Evolutionary conservation across 2,888 invertebrate genomes (phyloP), one percentile per base, ranked within the genome.

Genomic region (Odontocerum albicorne): DNA sequence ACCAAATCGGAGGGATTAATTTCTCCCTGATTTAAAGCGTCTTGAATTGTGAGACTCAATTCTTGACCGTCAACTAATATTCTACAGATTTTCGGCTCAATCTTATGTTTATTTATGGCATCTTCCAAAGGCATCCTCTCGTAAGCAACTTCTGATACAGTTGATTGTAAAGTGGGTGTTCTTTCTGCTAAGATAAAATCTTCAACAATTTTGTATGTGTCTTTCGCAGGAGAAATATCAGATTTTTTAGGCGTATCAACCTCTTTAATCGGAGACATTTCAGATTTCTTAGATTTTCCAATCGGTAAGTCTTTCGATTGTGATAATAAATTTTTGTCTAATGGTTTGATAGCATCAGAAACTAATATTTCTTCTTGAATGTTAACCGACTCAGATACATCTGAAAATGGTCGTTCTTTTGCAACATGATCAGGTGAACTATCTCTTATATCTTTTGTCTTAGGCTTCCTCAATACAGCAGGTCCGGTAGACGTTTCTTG

Each of bases 21-120:
- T 68, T 86, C 83, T 63, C 85, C 82, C 63, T 85, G 84, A 64
- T 85, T 84, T 62, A 90, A 70, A 1, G 88, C 85, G 62, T 88
- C 87, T 67, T 85, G 82, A 6, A 87, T 82, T 19, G 83, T 85
- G 38, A 82, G 73, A 6, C 82, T 74, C 43, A 86, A 79, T 65
- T 85, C 84, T 39, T 81, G 71, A 4, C 81, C 80, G 59, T 82
- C 81, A 7, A 84, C 72, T 39, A 85, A 70, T 47, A 89, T 80
- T 58, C 80, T 77, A 67, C 85, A 86, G 16, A 79, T 74, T 65
- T 80, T 80, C 55, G 88, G 87, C 62, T 85, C 83, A 45, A 89
- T 86, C 65, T 82, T 79, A 47, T 80, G 77, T 65, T 84, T 80
- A 19, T 77, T 70, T 55, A 87, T 85, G 0, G 87, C 87, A 65